Conservation (phyloP, 2,113 vertebrate species). For the Crotalus helleri region DNA sequence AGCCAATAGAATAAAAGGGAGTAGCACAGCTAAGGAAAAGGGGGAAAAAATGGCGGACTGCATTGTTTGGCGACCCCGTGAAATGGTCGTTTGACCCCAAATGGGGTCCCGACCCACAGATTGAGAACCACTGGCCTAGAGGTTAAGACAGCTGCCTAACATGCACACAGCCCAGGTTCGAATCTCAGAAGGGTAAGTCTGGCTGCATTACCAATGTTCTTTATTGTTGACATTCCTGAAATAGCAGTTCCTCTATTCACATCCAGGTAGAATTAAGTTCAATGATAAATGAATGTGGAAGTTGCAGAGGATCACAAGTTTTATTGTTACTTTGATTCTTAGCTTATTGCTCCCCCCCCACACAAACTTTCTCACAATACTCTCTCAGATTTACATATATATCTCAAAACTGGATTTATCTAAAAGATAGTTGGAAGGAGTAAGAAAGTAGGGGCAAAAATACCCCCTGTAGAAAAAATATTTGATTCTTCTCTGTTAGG, state of each 20-base stretch:
- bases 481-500: background rate
- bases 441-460: background rate
- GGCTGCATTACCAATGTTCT: constrained; percentile 63
- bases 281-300: constrained; percentile 58
- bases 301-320: constrained; percentile 30
- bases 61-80: no score
- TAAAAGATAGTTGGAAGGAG: background rate
- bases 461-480: background rate
- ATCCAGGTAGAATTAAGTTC: constrained; percentile 71
- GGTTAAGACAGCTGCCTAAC: no score
- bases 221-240: constrained; percentile 74
- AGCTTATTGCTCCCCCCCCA: constrained; percentile 32
- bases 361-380: no score
- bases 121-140: no score
- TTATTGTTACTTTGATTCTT: constrained; percentile 70
- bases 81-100: no score
- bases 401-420: background rate
- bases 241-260: constrained; percentile 66
- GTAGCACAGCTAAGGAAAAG: no score
- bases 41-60: no score
- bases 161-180: no score
- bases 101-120: no score
- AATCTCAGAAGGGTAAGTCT: no score
- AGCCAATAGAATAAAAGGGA: no score
- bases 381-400: no score